These are phyloP conservation scores for Anhinga anhinga DNA, from an alignment of 2,113 vertebrate species.

Conservation along the genomic window DNA sequence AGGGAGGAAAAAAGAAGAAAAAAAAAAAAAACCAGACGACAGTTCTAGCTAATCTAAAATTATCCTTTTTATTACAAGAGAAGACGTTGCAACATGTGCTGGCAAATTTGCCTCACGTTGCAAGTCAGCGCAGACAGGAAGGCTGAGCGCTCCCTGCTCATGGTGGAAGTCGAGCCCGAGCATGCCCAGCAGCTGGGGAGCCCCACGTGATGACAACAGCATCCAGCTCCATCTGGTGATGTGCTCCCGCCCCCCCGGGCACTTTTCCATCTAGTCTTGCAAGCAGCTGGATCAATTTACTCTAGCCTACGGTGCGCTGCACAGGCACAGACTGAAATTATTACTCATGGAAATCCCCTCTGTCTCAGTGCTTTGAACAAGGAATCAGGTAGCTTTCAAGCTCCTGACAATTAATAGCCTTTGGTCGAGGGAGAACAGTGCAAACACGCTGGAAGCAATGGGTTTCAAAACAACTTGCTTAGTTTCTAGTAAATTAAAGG, in stretches of 20 bases:
- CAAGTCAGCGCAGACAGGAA: slow-evolving; percentile 9
- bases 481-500: slow-evolving; percentile 73
- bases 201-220: slow-evolving; percentile 81
- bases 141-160: not conserved
- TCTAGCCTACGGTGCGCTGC: slow-evolving; percentile 66
- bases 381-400: slow-evolving; percentile 75
- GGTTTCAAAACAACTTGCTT: slow-evolving; percentile 62
- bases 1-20: not conserved
- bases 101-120: not conserved
- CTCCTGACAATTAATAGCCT: slow-evolving; percentile 65
- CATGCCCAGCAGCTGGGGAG: slow-evolving; percentile 81
- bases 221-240: slow-evolving; percentile 84
- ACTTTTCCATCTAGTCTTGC: slow-evolving; percentile 85
- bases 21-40: not conserved
- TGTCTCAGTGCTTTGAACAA: slow-evolving; percentile 65
- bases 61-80: slow-evolving; percentile 37
- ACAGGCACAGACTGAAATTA: slow-evolving; percentile 73
- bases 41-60: slow-evolving; percentile 58
- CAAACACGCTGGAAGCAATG: slow-evolving; percentile 33
- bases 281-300: slow-evolving; percentile 89
- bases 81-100: slow-evolving; percentile 24
- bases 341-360: slow-evolving; percentile 80
- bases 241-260: slow-evolving; percentile 70
- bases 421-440: slow-evolving; percentile 31
- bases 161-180: slow-evolving; percentile 63